Conservation (phyloP, 1,140 invertebrate genomes). For the Brachystomella parvula region DNA sequence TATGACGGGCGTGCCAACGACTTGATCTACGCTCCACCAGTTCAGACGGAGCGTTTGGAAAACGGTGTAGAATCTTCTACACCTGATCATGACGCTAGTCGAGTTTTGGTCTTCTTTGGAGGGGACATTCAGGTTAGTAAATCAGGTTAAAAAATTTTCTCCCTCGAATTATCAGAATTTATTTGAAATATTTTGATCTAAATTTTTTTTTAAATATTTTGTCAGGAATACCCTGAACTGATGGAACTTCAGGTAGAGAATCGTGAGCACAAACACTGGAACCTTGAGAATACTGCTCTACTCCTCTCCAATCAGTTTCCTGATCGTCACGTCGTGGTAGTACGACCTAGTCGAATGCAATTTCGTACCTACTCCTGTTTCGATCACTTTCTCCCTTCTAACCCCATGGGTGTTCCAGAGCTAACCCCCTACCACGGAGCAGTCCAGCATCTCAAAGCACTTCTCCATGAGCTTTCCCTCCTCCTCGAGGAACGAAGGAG, state of each 20-base stretch:
- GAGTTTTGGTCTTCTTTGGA: slow-evolving; percentile 67
- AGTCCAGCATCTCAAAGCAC: slow-evolving; percentile 59
- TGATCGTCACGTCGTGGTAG: slow-evolving; percentile 59
- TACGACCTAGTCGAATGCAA: slow-evolving; percentile 66
- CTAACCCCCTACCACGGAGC: slow-evolving; percentile 60
- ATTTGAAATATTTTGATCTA: not conserved
- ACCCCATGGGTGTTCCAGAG: slow-evolving; percentile 62
- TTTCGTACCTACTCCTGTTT: slow-evolving; percentile 75
- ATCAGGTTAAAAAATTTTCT: not conserved
- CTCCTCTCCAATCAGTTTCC: slow-evolving; percentile 61
- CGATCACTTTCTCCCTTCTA: slow-evolving; percentile 72
- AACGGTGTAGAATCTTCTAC: slow-evolving; percentile 5
- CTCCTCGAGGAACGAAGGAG: slow-evolving; percentile 33
- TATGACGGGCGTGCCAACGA: slow-evolving; percentile 8
- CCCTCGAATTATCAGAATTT: not conserved
- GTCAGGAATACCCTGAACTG: slow-evolving; percentile 64
- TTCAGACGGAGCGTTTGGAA: not conserved
- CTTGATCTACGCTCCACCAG: slow-evolving; percentile 14
- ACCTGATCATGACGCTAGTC: slow-evolving; percentile 29
- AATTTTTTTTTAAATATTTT: slow-evolving; percentile 2
- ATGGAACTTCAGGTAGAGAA: slow-evolving; percentile 31
- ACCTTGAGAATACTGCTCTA: slow-evolving; percentile 46
- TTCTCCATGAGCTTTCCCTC: slow-evolving; percentile 46
- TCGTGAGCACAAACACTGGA: slow-evolving; percentile 25
- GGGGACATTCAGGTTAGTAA: slow-evolving; percentile 71